Evolutionary conservation across 2,797 vertebrate genomes (phyloP).

Genomic region (Fistularia tabacaria): DNA sequence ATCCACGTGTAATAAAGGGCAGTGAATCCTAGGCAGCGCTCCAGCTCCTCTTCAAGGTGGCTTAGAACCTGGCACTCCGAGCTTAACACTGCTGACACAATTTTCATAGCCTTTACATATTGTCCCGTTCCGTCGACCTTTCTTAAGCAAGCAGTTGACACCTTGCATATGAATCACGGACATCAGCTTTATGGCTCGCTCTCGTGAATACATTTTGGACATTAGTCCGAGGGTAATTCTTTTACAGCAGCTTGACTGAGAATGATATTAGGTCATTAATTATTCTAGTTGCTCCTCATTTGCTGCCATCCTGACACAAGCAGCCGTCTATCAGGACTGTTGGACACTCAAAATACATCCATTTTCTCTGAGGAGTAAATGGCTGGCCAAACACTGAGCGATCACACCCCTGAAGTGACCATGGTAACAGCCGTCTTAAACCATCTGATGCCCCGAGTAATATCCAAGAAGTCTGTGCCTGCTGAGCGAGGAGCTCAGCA

Average conservation of each 20-base stretch:
- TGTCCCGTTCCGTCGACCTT: constrained; percentile 48
- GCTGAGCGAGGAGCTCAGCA: constrained; percentile 6
- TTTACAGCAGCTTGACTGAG: constrained; percentile 35
- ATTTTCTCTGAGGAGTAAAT: constrained; percentile 46
- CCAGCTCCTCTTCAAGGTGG: constrained; percentile 28
- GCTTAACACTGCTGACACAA: constrained; percentile 32
- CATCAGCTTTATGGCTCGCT: constrained; percentile 45
- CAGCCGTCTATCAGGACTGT: constrained; percentile 55
- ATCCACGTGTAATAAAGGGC: constrained; percentile 26
- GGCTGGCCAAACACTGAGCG: constrained; percentile 55
- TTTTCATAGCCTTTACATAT: constrained; percentile 50
- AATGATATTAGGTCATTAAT: constrained; percentile 49
- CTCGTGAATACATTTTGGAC: constrained; percentile 50
- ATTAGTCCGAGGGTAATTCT: constrained; percentile 44
- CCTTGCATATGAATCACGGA: constrained; percentile 47
- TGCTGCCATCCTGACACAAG: constrained; percentile 45
- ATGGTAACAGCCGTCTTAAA: constrained; percentile 40
- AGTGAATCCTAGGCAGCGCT: constrained; percentile 20
- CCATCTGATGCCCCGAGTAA: constrained; percentile 60
- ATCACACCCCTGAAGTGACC: constrained; percentile 40
- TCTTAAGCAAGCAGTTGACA: constrained; percentile 46
- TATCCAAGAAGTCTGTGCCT: constrained; percentile 40
- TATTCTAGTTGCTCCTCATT: constrained; percentile 47
- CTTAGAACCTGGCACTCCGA: constrained; percentile 25
- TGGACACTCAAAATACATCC: constrained; percentile 48